Evolutionary conservation across 2,888 invertebrate species (phyloP), one percentile per base, ranked within the genome.

Genomic region (Pyrrhia umbra): DNA sequence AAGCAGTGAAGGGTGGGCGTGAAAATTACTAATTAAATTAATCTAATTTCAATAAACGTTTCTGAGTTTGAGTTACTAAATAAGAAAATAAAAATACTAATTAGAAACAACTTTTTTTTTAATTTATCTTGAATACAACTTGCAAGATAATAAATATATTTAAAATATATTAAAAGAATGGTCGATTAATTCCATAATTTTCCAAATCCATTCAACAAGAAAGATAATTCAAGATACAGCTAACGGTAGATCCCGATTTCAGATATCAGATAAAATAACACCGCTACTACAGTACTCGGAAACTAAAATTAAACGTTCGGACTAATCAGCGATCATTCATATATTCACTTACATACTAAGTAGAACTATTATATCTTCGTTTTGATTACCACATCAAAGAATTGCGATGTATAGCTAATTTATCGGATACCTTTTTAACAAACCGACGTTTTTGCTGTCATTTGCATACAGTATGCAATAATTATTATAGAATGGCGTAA

Each of bases 351-450:
- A 60, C 5, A 66, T 40, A 51, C 30, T 60, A 42, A 34, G n/a
- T 34, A 43, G 18, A 70, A 55, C 45, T 25, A 57, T 64, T 58
- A 42, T 55, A 67, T 60, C 42, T 46, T 60, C 68, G 21, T 27
- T 18, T 25, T 21, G 55, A 77, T 75, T 71, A 69, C 42, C 58
- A 77, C 77, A 75, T 75, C 73, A 81, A 81, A 84, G 76, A 63
- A 61, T 57, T 20, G 71, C 70, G 75, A 81, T 84, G 77, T 73
- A 82, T 78, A 83, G 84, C 64, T 70, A 49, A 58, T 71, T 67
- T 59, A 61, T 37, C 37, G 23, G 13, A 37, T 39, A 34, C 20
- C 2, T 51, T 40, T 47, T 27, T 15, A 18, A 15, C 5, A 8
- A n/a, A 18, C 30, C 6, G 2, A 2, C 10, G 15, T 59, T 66